phyloP scores from a whole-genome alignment of 2,113 vertebrate species.

The Dipodomys spectabilis region DNA sequence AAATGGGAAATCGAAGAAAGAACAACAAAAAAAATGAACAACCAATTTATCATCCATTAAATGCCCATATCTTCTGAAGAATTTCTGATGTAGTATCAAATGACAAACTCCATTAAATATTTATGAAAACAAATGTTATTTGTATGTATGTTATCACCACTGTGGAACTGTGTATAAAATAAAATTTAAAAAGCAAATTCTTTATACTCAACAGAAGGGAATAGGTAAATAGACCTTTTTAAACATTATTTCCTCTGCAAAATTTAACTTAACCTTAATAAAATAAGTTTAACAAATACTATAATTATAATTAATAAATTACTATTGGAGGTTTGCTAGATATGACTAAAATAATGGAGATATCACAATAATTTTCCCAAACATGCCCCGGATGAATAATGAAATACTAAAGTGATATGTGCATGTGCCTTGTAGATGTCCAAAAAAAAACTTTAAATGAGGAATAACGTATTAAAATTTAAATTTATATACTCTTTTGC shows the following conservation, averaged over 20 bases:
- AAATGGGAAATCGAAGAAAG: conserved; percentile 34
- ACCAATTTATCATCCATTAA: conserved; percentile 64
- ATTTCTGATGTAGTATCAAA: conserved; percentile 56
- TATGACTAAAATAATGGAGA: neutral
- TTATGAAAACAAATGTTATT: conserved; percentile 68
- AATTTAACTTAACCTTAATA: conserved; percentile 47
- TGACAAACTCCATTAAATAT: conserved; percentile 71
- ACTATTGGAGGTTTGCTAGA: conserved; percentile 29
- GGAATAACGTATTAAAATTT: conserved; percentile 21
- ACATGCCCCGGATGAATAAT: conserved; percentile 36
- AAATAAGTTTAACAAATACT: neutral
- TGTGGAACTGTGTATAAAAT: conserved; percentile 26
- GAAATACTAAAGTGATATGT: conserved; percentile 59
- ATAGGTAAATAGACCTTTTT: neutral
- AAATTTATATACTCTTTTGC: conserved; percentile 7
- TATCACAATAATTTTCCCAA: conserved; percentile 26
- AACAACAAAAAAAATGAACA: conserved; percentile 25
- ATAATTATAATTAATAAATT: neutral
- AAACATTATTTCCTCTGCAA: conserved; percentile 4
- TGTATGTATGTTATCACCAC: conserved; percentile 46
- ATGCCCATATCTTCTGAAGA: conserved; percentile 52
- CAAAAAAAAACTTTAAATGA: conserved; percentile 44
- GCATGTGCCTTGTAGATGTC: conserved; percentile 12
- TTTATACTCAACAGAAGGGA: neutral
- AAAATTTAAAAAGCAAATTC: conserved; percentile 54